Evolutionary conservation across 2,888 invertebrate species (phyloP).

Genomic region (Melipona bicolor): DNA sequence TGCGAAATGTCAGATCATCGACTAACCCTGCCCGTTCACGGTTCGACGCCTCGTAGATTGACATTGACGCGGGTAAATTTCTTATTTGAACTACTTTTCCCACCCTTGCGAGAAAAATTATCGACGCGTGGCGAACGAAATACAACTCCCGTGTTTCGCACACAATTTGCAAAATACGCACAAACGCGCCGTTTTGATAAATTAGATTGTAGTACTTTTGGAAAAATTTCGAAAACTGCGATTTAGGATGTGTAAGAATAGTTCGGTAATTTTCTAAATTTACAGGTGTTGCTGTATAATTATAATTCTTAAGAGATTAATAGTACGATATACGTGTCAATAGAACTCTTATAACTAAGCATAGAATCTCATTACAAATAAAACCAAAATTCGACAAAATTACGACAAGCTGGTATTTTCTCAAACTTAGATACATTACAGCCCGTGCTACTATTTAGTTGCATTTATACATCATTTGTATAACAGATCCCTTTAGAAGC

Average conservation of each 20-base stretch:
- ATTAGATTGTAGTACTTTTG: background rate
- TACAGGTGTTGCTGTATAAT: background rate
- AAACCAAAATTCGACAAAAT: fast-evolving
- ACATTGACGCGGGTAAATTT: slow-evolving; percentile 21
- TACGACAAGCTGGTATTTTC: background rate
- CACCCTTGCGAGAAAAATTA: background rate
- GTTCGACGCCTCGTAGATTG: slow-evolving; percentile 22
- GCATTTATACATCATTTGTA: background rate
- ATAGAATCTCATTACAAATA: background rate
- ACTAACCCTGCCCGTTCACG: slow-evolving; percentile 11
- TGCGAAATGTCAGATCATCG: slow-evolving; percentile 43
- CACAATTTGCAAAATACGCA: background rate
- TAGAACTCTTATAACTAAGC: background rate
- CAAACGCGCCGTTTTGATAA: background rate
- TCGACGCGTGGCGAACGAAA: background rate
- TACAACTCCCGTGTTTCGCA: background rate
- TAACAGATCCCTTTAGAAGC: background rate
- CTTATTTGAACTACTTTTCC: background rate
- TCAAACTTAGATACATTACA: background rate
- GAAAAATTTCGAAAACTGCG: background rate
- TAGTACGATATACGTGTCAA: too few species aligned
- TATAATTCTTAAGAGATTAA: too few species aligned
- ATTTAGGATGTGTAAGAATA: background rate
- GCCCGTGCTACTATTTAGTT: background rate
- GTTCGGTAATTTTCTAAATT: background rate